These are phyloP conservation scores for Parasteatoda lunata DNA, from an alignment of 2,888 invertebrate genomes.

Conservation along the genomic window DNA sequence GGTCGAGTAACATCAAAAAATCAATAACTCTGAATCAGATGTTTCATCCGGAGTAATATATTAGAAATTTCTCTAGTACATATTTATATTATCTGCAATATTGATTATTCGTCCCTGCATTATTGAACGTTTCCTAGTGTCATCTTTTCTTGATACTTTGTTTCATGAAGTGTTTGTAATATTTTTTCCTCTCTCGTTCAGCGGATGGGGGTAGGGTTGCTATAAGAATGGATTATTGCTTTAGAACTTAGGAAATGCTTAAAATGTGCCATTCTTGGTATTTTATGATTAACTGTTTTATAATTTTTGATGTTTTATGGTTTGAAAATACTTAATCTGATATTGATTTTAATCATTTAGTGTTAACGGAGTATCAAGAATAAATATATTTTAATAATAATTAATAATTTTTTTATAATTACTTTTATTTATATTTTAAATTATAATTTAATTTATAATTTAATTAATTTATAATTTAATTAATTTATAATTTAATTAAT, in stretches of 20 bases:
- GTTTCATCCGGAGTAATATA: slow-evolving; percentile 53
- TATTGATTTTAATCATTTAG: too few species aligned
- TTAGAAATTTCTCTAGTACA: slow-evolving; percentile 57
- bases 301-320: too few species aligned
- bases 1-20: slow-evolving; percentile 64
- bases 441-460: too few species aligned
- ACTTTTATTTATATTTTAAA: too few species aligned
- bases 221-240: slow-evolving; percentile 36
- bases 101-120: slow-evolving; percentile 65
- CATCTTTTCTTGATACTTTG: slow-evolving; percentile 54
- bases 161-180: slow-evolving; percentile 25
- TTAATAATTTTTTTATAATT: too few species aligned
- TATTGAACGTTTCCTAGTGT: slow-evolving; percentile 65
- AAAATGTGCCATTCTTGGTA: slow-evolving; percentile 4
- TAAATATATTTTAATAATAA: too few species aligned
- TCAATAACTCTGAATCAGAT: slow-evolving; percentile 67
- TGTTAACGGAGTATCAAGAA: too few species aligned
- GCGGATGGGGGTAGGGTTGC: slow-evolving; percentile 43
- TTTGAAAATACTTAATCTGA: too few species aligned
- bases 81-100: slow-evolving; percentile 68
- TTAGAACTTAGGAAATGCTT: not conserved
- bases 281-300: too few species aligned
- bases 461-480: too few species aligned
- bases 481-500: too few species aligned
- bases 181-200: slow-evolving; percentile 2